Evolutionary conservation across 2,888 invertebrate genomes (phyloP), one percentile per base, ranked within the genome.

Genomic region (Epinotia bilunana): DNA sequence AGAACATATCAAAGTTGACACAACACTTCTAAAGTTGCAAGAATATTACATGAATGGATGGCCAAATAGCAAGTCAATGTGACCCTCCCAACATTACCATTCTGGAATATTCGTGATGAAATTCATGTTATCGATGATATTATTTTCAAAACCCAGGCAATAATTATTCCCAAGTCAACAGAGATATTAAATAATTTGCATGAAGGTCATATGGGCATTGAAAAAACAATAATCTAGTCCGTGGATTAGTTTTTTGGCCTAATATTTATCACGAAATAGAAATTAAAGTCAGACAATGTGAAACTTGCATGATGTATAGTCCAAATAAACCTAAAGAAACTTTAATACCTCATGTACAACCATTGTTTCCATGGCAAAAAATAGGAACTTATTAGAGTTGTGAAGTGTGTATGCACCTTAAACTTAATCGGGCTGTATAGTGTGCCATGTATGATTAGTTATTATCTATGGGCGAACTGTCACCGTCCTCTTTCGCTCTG

Each of bases 241-340:
- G 77, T n/a, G 77, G 73, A 12, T 20, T 74, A 23, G 73, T 78
- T 16, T 78, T 33, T 72, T 78, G 77, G 78, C 78, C 77, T 9
- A 69, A 68, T 23, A 76, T 78, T n/a, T 49, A 65, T 18, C 73
- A 75, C 23, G 78, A 78, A 2, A 78, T 78, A 11, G 73, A 76
- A 76, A 71, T 57, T 28, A 58, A 55, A 67, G 46, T 76, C 5
- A 60, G 62, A 67, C 60, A 67, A 12, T 75, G 74, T 67, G 58
- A 64, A 60, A 28, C 74, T 12, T 77, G 77, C 57, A 61, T 72
- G 49, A 64, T 43, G 0, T 71, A 61, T 46, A 73, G 68, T 60
- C 3, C 62, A 28, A 73, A 73, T 63, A 77, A 75, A 65, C 55
- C 57, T 62, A 72, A 69, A 60, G 72, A 77, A 77, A 23, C 77